phyloP scores from a whole-genome alignment of 2,797 vertebrate genomes.

The Octomys mimax region DNA sequence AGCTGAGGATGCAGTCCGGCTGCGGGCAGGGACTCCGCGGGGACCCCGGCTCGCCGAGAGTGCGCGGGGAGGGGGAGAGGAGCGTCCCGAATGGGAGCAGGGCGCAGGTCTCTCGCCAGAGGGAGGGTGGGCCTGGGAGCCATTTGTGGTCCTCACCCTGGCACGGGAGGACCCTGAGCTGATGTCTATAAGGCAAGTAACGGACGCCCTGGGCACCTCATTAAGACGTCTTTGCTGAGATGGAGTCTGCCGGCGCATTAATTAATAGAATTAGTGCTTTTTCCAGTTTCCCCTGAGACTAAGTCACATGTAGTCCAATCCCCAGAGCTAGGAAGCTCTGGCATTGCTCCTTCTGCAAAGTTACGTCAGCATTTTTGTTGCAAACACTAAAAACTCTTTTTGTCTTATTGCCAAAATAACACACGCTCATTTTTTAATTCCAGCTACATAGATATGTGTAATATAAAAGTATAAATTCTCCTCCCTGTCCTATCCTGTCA shows the following conservation, averaged over 20 bases:
- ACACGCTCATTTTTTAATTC: neutral
- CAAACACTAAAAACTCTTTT: neutral
- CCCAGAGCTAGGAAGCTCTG: neutral
- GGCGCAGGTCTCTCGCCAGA: neutral
- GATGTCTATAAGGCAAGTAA: constrained; percentile 80
- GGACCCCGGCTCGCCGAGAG: neutral
- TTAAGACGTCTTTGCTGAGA: constrained; percentile 84
- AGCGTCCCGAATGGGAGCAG: accelerated
- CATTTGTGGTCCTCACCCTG: constrained; percentile 61
- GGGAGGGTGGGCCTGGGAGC: neutral
- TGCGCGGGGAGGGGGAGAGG: accelerated
- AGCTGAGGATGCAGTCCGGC: neutral
- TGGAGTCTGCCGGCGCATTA: constrained; percentile 82
- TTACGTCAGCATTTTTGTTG: constrained; percentile 8
- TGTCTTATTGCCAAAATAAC: constrained; percentile 28
- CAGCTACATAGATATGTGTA: neutral
- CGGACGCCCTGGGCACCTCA: constrained; percentile 84
- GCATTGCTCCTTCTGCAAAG: neutral
- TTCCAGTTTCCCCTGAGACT: constrained; percentile 14
- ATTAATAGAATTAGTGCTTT: constrained; percentile 82
- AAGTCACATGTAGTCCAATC: neutral
- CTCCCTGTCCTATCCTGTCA: accelerated
- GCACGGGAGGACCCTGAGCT: constrained; percentile 79
- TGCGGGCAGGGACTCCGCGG: neutral
- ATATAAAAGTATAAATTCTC: neutral